These are phyloP conservation scores for Lepus americanus DNA, from an alignment of 2,113 vertebrate genomes.

Conservation along the genomic window DNA sequence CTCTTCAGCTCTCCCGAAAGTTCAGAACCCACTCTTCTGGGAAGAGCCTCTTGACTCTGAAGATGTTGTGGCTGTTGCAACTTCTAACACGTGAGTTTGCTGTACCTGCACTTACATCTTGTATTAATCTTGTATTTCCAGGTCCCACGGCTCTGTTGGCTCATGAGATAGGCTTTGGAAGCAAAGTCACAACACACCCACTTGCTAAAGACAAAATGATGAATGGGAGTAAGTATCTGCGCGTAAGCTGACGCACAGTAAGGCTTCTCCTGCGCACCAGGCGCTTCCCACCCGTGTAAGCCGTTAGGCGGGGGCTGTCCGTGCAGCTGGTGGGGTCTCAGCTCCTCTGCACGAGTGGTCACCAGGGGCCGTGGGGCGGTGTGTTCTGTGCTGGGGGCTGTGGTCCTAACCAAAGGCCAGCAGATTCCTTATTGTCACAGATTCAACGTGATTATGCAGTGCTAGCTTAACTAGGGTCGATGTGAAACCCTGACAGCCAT, in stretches of 20 bases:
- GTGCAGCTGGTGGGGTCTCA: no score
- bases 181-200: constrained; percentile 97
- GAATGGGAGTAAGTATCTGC: constrained; percentile 91
- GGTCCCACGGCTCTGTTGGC: constrained; percentile 97
- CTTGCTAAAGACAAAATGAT: constrained; percentile 98
- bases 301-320: fast-evolving
- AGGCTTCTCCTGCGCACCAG: not conserved
- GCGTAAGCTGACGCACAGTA: fast-evolving
- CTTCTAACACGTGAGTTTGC: not conserved
- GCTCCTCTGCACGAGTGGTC: no score
- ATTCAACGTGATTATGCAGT: not conserved
- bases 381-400: not conserved
- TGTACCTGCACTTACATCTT: not conserved
- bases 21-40: not conserved
- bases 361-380: no score
- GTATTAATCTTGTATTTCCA: constrained; percentile 75
- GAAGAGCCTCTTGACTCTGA: not conserved
- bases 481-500: not conserved
- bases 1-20: not conserved
- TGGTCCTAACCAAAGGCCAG: not conserved
- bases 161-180: constrained; percentile 95
- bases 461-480: not conserved
- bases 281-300: fast-evolving
- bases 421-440: no score
- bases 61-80: not conserved